Conservation (phyloP, 92 coral and sea anemone genomes). For the Palythoa grandiflora region DNA sequence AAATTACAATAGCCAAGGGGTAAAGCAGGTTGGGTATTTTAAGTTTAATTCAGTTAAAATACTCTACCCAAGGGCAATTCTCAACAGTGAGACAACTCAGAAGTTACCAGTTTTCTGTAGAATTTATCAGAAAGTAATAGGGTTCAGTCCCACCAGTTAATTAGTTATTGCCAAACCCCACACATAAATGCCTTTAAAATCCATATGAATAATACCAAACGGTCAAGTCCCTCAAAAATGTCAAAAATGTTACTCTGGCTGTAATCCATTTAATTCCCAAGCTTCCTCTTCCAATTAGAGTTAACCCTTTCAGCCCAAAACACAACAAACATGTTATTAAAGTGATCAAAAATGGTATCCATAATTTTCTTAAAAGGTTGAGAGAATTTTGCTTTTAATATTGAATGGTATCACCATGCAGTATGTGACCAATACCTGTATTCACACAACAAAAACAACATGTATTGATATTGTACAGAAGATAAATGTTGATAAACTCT, state of each 20-base stretch:
- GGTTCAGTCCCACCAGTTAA: neutral
- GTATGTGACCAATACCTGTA: neutral
- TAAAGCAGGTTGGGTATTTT: neutral
- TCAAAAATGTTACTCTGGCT: neutral
- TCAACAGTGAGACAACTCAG: neutral
- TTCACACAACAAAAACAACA: neutral
- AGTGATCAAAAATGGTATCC: neutral
- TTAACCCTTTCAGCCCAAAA: slow-evolving; percentile 23
- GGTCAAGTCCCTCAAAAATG: neutral
- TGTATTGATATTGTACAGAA: neutral
- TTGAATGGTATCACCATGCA: neutral
- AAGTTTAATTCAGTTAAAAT: neutral
- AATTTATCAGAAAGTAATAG: neutral
- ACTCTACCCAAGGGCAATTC: neutral
- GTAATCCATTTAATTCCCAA: neutral
- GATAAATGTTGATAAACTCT: neutral
- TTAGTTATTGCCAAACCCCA: neutral
- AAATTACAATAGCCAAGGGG: neutral
- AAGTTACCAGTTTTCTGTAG: neutral
- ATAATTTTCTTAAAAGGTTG: neutral
- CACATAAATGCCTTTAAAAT: neutral
- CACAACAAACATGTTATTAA: neutral
- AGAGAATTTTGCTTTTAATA: neutral
- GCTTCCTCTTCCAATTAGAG: neutral
- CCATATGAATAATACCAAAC: neutral